A percentile compares a stretch with the other conserved stretches of the same genome.
Evolutionary conservation across 2,113 vertebrate genomes (phyloP).

Genomic region (Polyodon spathula): DNA sequence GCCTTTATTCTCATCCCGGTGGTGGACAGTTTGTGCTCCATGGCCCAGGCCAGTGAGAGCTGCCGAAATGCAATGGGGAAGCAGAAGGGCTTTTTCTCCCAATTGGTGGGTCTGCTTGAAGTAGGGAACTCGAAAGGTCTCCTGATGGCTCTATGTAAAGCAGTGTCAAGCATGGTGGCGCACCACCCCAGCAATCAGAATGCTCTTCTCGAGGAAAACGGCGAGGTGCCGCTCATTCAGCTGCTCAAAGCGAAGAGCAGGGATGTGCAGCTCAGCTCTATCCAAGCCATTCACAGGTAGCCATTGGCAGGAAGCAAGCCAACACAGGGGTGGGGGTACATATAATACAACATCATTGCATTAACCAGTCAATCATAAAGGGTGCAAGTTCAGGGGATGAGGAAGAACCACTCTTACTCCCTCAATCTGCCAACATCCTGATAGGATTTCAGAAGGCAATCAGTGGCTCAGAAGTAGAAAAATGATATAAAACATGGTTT

Average conservation of each 20-base stretch:
- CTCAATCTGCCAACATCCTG: too few relatives aligned
- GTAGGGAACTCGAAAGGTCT: background rate
- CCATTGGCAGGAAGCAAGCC: background rate
- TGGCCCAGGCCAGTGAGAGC: background rate
- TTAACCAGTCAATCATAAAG: too few relatives aligned
- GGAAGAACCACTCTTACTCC: too few relatives aligned
- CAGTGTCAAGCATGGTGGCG: constrained; percentile 3
- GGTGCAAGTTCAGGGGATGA: too few relatives aligned
- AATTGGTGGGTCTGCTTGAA: background rate
- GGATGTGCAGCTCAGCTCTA: background rate
- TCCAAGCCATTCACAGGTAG: constrained; percentile 15
- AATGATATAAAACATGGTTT: too few relatives aligned
- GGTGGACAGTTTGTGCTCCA: background rate
- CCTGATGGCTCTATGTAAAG: background rate
- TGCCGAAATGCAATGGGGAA: constrained; percentile 10
- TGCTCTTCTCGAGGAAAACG: background rate
- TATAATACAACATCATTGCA: too few relatives aligned
- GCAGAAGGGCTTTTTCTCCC: constrained; percentile 4
- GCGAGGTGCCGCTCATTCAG: background rate
- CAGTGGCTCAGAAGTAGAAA: too few relatives aligned
- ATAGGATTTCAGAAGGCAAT: too few relatives aligned
- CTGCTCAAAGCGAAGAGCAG: constrained; percentile 10
- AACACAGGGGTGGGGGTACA: too few relatives aligned
- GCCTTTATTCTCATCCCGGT: background rate
- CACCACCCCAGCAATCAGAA: background rate